Percentiles rank a stretch among this genome's conserved stretches.
phyloP scores from a whole-genome alignment of 2,113 vertebrate species.

The Larimichthys crocea region DNA sequence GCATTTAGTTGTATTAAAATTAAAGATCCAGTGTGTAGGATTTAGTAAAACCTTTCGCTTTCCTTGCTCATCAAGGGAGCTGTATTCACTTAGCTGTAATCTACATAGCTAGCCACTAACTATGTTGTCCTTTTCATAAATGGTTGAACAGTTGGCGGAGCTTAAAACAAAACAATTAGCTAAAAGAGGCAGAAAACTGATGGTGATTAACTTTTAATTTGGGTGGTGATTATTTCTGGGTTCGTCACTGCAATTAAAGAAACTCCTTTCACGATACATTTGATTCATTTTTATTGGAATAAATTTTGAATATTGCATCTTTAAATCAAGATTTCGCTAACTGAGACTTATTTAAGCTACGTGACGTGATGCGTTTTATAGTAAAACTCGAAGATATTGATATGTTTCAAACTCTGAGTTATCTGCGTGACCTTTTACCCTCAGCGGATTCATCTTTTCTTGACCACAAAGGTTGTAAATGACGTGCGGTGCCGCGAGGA shows the following conservation, averaged over 20 bases:
- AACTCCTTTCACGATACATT: background rate
- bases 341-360: background rate
- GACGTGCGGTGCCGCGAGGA: background rate
- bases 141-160: background rate
- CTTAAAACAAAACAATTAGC: background rate
- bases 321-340: background rate
- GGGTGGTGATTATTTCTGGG: background rate
- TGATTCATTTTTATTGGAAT: background rate
- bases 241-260: background rate
- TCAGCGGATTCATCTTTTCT: conserved; percentile 1
- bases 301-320: background rate
- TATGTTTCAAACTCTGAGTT: background rate
- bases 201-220: background rate
- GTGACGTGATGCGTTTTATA: no score
- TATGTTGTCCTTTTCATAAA: background rate
- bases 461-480: conserved; percentile 15
- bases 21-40: no score
- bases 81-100: no score
- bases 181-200: background rate
- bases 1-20: background rate
- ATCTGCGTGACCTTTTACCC: background rate
- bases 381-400: no score
- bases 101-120: background rate
- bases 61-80: no score
- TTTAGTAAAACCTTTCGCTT: no score